Conservation (phyloP, 2,113 vertebrate genomes). For the Ondatra zibethicus region DNA sequence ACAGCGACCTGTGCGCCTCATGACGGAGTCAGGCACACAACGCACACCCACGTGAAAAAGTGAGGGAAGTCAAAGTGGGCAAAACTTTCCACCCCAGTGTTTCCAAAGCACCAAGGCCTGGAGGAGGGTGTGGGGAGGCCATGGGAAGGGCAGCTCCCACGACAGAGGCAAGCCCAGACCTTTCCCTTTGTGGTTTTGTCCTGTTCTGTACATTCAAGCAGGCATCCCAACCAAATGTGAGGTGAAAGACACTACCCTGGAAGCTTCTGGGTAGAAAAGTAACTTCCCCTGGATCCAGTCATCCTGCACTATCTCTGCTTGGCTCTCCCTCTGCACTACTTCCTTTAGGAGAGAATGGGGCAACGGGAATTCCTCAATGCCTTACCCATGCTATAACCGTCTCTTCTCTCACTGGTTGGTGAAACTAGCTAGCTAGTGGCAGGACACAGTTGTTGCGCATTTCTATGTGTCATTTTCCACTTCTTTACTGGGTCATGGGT, state of each 20-base stretch:
- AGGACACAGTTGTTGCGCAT: not conserved
- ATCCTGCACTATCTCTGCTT: not conserved
- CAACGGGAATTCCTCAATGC: not conserved
- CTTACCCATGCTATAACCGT: not conserved
- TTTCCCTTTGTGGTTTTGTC: slow-evolving; percentile 38
- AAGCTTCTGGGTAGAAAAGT: slow-evolving; percentile 13
- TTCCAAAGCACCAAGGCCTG: slow-evolving; percentile 46
- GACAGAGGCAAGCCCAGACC: slow-evolving; percentile 40
- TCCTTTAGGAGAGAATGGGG: not conserved
- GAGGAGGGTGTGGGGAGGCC: not conserved
- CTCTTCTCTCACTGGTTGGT: not conserved
- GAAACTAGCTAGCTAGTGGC: not conserved
- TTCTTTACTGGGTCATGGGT: not conserved
- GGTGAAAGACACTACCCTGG: slow-evolving; percentile 6
- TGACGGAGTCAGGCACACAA: slow-evolving; percentile 61
- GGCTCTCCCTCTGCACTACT: not conserved
- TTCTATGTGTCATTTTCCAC: not conserved
- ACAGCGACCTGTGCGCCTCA: slow-evolving; percentile 74
- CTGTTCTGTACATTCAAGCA: not conserved
- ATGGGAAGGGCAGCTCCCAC: not conserved
- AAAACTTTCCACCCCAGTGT: slow-evolving; percentile 78
- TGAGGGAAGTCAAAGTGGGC: slow-evolving; percentile 75
- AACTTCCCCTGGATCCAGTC: not conserved
- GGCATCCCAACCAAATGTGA: not conserved
- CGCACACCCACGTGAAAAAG: slow-evolving; percentile 75